Conservation (phyloP, 2,888 invertebrate genomes). For the Dioctria rufipes region DNA sequence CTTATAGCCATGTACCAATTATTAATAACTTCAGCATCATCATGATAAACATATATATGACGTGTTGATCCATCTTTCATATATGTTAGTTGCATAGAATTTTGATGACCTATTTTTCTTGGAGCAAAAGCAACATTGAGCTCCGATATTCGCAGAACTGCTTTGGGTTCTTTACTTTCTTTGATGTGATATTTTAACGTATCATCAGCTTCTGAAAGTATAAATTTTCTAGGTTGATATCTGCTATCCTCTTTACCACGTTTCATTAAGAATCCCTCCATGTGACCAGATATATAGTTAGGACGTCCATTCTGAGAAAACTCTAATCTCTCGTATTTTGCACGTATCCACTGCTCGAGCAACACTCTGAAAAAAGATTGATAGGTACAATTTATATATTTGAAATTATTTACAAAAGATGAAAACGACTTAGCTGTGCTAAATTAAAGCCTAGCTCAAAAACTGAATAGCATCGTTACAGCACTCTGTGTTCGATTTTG, state of each 20-base stretch:
- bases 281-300: conserved; percentile 83
- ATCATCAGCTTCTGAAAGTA: conserved; percentile 85
- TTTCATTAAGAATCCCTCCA: conserved; percentile 92
- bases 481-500: too few species aligned
- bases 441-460: too few species aligned
- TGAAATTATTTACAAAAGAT: too few species aligned
- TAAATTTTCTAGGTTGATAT: conserved; percentile 87
- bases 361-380: conserved; percentile 77
- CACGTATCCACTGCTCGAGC: conserved; percentile 91
- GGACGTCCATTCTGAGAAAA: conserved; percentile 84
- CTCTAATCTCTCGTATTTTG: conserved; percentile 91
- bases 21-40: conserved; percentile 87
- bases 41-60: conserved; percentile 90
- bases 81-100: conserved; percentile 88
- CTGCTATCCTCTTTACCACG: conserved; percentile 89
- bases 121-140: conserved; percentile 89
- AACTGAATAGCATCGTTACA: too few species aligned
- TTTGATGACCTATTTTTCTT: conserved; percentile 83
- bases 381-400: too few species aligned
- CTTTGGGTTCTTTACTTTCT: conserved; percentile 86
- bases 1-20: conserved; percentile 90
- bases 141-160: conserved; percentile 84
- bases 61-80: conserved; percentile 88
- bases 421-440: too few species aligned
- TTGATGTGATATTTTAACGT: conserved; percentile 84